phyloP scores from a whole-genome alignment of 2,888 invertebrate species.

The Gisinianus flammeolus region DNA sequence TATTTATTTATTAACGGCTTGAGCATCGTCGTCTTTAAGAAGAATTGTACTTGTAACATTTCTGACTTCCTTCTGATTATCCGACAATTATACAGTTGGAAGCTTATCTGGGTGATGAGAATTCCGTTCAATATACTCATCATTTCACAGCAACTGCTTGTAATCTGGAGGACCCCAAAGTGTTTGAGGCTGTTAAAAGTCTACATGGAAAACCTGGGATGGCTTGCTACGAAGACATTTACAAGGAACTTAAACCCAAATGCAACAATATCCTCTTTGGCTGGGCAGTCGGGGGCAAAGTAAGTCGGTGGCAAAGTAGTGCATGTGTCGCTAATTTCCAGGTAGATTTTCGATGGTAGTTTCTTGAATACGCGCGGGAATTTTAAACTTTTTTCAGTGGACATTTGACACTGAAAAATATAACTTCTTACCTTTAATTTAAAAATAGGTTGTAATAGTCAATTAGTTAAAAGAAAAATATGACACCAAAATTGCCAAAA shows the following conservation, averaged over 20 bases:
- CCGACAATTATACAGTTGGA: no score
- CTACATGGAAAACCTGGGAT: slow-evolving; percentile 11
- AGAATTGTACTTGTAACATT: no score
- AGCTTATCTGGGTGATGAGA: slow-evolving; percentile 20
- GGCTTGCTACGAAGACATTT: not conserved
- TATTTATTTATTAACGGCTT: no score
- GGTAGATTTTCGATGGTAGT: no score
- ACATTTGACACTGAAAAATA: not conserved
- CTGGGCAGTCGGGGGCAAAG: slow-evolving; percentile 40
- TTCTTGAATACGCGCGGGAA: no score
- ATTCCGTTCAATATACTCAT: slow-evolving; percentile 34
- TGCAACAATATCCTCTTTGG: slow-evolving; percentile 40
- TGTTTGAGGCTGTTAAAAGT: not conserved
- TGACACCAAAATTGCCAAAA: not conserved
- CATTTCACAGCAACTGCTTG: slow-evolving; percentile 40
- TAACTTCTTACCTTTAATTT: not conserved
- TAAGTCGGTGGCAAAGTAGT: no score
- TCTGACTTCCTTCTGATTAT: no score
- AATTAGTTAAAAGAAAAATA: no score
- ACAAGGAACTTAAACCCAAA: slow-evolving; percentile 2
- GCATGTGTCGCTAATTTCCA: no score
- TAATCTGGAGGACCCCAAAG: not conserved
- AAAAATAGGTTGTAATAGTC: no score
- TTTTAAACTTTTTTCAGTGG: no score
- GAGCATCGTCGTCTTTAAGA: no score